phyloP scores from a whole-genome alignment of 2,888 invertebrate genomes.

The Microplitis manilae region DNA sequence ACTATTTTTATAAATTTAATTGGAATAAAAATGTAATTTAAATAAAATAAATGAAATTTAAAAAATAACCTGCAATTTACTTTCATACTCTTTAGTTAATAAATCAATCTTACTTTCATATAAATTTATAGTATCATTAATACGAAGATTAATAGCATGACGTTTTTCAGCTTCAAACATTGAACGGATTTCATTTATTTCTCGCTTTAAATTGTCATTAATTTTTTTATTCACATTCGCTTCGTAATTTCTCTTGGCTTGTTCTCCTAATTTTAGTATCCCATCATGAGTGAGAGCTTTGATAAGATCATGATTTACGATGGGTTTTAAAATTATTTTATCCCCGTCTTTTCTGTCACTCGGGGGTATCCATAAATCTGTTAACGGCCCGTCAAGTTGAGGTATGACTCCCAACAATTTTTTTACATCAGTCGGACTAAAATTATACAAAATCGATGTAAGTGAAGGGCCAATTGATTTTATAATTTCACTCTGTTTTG shows the following conservation, averaged over 20 bases:
- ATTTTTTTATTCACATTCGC: constrained; percentile 52
- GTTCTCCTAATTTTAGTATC: constrained; percentile 57
- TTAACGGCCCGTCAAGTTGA: constrained; percentile 50
- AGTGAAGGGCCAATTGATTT: constrained; percentile 55
- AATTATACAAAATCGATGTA: constrained; percentile 55
- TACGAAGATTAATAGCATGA: constrained; percentile 48
- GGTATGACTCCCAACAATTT: constrained; percentile 53
- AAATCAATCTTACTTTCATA: constrained; percentile 51
- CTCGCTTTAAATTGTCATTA: constrained; percentile 47
- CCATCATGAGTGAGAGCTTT: constrained; percentile 57
- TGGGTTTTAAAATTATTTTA: constrained; percentile 50
- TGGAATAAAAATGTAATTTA: constrained; percentile 33
- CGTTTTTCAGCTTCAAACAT: constrained; percentile 60
- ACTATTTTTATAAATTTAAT: constrained; percentile 20
- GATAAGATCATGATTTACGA: constrained; percentile 47
- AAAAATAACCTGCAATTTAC: constrained; percentile 34
- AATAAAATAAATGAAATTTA: constrained; percentile 49
- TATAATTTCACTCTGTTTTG: constrained; percentile 53
- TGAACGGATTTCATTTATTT: constrained; percentile 52
- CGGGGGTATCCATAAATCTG: constrained; percentile 57
- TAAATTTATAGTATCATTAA: constrained; percentile 47
- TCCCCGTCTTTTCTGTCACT: constrained; percentile 42
- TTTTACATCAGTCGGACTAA: constrained; percentile 52
- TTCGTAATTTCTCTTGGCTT: constrained; percentile 52
- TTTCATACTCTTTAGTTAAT: constrained; percentile 51